Evolutionary conservation across 92 coral and sea anemone species (phyloP).

Genomic region (Umimayanthus kanabou): DNA sequence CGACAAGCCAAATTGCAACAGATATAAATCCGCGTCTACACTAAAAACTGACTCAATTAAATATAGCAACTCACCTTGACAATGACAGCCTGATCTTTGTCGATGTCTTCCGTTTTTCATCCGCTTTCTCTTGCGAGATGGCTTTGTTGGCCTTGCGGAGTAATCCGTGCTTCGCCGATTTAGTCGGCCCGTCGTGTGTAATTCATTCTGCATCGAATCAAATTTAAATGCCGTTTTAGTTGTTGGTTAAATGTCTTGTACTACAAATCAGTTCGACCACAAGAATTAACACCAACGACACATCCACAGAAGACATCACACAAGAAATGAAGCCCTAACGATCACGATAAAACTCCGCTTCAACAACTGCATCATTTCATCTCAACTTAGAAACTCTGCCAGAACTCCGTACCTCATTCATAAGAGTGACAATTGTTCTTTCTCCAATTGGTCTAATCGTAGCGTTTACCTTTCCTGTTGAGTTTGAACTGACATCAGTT

Average conservation of each 20-base stretch:
- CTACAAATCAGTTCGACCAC: slow-evolving; percentile 34
- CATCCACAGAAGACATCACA: slow-evolving; percentile 6
- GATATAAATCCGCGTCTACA: slow-evolving; percentile 17
- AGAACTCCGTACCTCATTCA: slow-evolving; percentile 25
- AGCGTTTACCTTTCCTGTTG: slow-evolving; percentile 6
- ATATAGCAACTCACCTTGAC: slow-evolving; percentile 36
- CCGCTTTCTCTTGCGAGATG: slow-evolving; percentile 38
- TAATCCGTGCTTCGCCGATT: slow-evolving; percentile 53
- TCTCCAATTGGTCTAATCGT: slow-evolving; percentile 25
- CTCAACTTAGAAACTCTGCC: slow-evolving; percentile 26
- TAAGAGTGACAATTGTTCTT: slow-evolving; percentile 3
- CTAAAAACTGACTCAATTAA: slow-evolving; percentile 1
- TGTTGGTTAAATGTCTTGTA: slow-evolving; percentile 3
- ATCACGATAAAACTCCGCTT: slow-evolving; percentile 19
- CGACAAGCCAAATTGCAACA: slow-evolving; percentile 27
- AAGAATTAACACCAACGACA: slow-evolving; percentile 7
- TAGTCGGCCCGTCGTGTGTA: slow-evolving; percentile 37
- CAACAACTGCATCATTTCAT: slow-evolving; percentile 16
- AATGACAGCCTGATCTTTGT: slow-evolving; percentile 4
- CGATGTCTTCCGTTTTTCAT: slow-evolving; percentile 39
- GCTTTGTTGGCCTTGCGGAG: slow-evolving; percentile 45
- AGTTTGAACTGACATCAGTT: slow-evolving; percentile 36
- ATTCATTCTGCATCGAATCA: slow-evolving; percentile 31
- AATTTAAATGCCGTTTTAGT: slow-evolving; percentile 35
- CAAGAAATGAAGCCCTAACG: slow-evolving; percentile 5